Evolutionary conservation across 2,797 vertebrate species (phyloP).

Genomic region (Caiman crocodilus): DNA sequence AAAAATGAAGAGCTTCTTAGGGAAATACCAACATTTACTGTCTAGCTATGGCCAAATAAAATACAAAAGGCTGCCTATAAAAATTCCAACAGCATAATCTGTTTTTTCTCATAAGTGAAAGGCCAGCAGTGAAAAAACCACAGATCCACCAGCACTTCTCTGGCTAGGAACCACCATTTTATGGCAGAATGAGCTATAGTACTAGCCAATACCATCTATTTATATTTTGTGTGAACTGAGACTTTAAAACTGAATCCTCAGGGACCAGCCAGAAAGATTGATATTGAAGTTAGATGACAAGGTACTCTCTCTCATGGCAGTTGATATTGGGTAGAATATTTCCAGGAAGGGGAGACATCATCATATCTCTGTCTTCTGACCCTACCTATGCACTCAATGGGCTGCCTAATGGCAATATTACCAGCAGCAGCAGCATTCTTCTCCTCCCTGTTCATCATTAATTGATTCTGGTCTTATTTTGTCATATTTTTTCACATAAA

Average conservation of each 20-base stretch:
- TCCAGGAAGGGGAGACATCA: neutral
- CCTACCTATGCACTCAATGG: neutral
- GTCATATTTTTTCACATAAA: neutral
- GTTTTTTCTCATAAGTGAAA: neutral
- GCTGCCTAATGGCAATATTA: conserved; percentile 2
- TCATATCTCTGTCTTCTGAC: neutral
- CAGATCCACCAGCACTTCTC: neutral
- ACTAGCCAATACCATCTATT: neutral
- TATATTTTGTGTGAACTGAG: neutral
- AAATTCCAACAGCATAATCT: neutral
- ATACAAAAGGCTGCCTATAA: neutral
- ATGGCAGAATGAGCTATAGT: neutral
- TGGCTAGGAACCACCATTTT: rapidly evolving
- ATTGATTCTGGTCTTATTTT: neutral
- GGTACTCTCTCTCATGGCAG: neutral
- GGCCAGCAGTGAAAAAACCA: neutral
- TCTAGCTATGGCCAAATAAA: neutral
- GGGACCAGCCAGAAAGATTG: neutral
- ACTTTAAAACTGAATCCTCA: neutral
- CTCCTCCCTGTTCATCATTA: neutral
- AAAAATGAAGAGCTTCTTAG: neutral
- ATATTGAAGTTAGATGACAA: neutral
- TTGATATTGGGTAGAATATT: neutral
- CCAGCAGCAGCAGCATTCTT: neutral
- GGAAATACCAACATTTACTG: neutral